Evolutionary conservation across 2,113 vertebrate genomes (phyloP), one percentile per base, ranked within the genome.

Genomic region (Limnothrissa miodon): DNA sequence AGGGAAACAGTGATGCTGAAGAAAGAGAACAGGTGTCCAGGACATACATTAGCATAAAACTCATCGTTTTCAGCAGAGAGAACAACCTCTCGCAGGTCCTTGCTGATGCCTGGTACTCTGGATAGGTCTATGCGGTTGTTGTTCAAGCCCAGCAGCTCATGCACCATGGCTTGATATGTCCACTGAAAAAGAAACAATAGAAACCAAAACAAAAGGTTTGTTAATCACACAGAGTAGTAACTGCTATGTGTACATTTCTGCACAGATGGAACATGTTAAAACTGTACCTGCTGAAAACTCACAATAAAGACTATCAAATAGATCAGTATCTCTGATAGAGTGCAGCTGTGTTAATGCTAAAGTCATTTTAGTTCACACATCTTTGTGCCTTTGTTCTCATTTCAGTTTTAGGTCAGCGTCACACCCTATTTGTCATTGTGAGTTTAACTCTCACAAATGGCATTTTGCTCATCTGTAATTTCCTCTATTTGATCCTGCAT

Each of bases 131-230:
- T 98, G 59, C 97, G 92, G 89, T 99, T 99, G 95, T 99, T 99
- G 94, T 98, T 97, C 59, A 99, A 95, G 2, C 97, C 97, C 78
- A 99, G 93, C 17, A 99, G 85, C 84, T 99, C 98, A 0, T 99
- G 98, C 0, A 99, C 98, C 98, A 99, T 99, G 0, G 98, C 98
- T 91, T 99, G 98, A 89, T 99, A 99, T 0, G 98, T 98, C 98
- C 98, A 99, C 98, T 99, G 80, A 9, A 70, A 45, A 85, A n/a
- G n/a, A 79, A 48, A 33, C 2, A 79, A 81, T 13, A 25, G n/a
- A n/a, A n/a, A 81, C 83, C 15, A 70, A 0, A 39, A 78, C 45
- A n/a, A 62, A 62, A 21, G 10, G n/a, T 25, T 25, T 7, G 25
- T 42, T 13, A 81, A 15, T 7, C 3, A 42, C 29, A 45, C 53